Evolutionary conservation across 2,888 invertebrate genomes (phyloP).

Genomic region (Pheosia tremula): DNA sequence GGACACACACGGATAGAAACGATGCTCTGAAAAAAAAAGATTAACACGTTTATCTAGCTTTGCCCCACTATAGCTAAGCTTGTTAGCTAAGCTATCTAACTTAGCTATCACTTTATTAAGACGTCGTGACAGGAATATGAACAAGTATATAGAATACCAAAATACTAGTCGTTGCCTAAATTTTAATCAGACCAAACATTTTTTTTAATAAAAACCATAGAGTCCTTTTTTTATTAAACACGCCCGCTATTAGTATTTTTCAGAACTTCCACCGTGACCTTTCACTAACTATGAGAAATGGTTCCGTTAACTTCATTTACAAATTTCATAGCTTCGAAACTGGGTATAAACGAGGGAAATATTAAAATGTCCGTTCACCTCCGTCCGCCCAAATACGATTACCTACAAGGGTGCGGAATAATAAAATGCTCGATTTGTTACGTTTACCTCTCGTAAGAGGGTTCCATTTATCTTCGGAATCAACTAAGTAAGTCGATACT

Average conservation of each 20-base stretch:
- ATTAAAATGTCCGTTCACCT: constrained; percentile 44
- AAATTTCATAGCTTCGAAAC: constrained; percentile 3
- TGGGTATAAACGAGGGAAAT: constrained; percentile 24
- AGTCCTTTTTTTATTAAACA: too few species aligned
- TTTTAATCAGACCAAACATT: too few species aligned
- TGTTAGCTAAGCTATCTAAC: too few species aligned
- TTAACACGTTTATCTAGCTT: background rate
- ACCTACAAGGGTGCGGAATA: constrained; percentile 62
- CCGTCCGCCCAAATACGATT: constrained; percentile 63
- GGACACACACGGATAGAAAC: constrained; percentile 93
- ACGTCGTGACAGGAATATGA: too few species aligned
- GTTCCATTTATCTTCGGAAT: constrained; percentile 58
- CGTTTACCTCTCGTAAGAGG: constrained; percentile 58
- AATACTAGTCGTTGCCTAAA: too few species aligned
- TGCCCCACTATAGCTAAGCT: too few species aligned
- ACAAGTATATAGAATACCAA: too few species aligned
- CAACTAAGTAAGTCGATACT: constrained; percentile 46
- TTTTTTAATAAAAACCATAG: too few species aligned
- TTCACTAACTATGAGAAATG: constrained; percentile 8
- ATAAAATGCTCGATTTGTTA: constrained; percentile 76
- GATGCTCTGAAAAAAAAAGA: constrained; percentile 80
- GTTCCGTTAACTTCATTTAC: background rate
- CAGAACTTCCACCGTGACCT: background rate
- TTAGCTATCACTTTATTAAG: too few species aligned
- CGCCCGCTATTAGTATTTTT: too few species aligned